Percentiles rank a stretch among this genome's conserved stretches.
Conservation (phyloP, 1,140 invertebrate genomes). For the Atta cephalotes region DNA sequence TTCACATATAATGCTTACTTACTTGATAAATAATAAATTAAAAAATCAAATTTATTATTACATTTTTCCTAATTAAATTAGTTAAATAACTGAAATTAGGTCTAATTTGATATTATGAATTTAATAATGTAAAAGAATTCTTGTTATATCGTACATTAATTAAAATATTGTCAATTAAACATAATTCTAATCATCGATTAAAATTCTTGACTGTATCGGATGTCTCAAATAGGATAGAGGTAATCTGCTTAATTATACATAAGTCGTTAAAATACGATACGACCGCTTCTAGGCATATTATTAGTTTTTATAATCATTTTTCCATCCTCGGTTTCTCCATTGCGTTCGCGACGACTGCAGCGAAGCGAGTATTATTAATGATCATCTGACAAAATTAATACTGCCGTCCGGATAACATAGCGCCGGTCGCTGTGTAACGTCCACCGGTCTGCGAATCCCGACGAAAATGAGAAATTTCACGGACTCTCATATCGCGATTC, state of each 20-base stretch:
- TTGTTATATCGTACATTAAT: background rate
- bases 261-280: slow-evolving; percentile 53
- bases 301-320: slow-evolving; percentile 56
- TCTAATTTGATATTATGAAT: too few species aligned
- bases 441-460: slow-evolving; percentile 30
- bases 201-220: background rate
- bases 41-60: too few species aligned
- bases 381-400: slow-evolving; percentile 80
- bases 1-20: too few species aligned
- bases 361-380: slow-evolving; percentile 74
- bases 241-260: slow-evolving; percentile 5
- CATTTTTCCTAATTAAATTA: too few species aligned
- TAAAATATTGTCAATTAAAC: background rate
- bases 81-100: too few species aligned
- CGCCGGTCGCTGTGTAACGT: slow-evolving; percentile 55
- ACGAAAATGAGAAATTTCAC: slow-evolving; percentile 53
- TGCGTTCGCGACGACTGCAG: background rate
- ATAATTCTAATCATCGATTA: background rate
- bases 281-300: slow-evolving; percentile 45
- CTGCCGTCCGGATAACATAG: slow-evolving; percentile 61
- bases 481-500: slow-evolving; percentile 48
- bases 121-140: too few species aligned
- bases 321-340: slow-evolving; percentile 32
- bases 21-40: too few species aligned
- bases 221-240: background rate